These are phyloP conservation scores for Watersipora subatra DNA, from an alignment of 1,140 invertebrate species.

Conservation along the genomic window DNA sequence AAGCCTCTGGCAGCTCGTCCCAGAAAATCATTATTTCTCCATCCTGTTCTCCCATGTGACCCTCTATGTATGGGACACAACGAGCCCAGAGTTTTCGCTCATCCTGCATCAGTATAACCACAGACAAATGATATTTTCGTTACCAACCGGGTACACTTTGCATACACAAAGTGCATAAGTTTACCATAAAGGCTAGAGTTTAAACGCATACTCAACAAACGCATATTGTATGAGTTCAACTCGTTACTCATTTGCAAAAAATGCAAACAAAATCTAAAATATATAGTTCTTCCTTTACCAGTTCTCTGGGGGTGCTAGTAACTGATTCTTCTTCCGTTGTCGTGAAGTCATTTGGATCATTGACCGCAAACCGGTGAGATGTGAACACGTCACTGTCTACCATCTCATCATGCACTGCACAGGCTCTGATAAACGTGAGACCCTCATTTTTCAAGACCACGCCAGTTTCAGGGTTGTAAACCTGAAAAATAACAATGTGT, in stretches of 20 bases:
- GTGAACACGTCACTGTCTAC: constrained; percentile 33
- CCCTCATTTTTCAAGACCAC: constrained; percentile 27
- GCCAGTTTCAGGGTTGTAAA: constrained; percentile 31
- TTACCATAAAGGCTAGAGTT: no score
- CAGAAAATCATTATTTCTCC: constrained; percentile 35
- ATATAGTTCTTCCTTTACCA: no score
- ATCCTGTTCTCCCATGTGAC: constrained; percentile 23
- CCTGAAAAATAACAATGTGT: no score
- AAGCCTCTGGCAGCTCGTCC: constrained; percentile 20
- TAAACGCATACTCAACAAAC: no score
- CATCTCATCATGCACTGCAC: constrained; percentile 25
- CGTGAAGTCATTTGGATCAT: constrained; percentile 7
- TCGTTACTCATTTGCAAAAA: no score
- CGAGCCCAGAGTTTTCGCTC: constrained; percentile 30
- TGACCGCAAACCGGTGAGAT: constrained; percentile 18
- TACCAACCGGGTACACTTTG: no score
- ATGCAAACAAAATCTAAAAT: no score
- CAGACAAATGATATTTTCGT: background rate
- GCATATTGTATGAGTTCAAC: no score
- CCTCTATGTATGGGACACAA: constrained; percentile 30
- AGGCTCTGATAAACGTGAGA: constrained; percentile 29
- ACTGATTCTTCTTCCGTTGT: constrained; percentile 2
- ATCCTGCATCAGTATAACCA: constrained; percentile 10
- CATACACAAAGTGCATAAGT: no score
- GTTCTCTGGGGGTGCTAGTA: no score